phyloP scores from a whole-genome alignment of 2,888 invertebrate species.

The Scotopteryx bipunctaria region DNA sequence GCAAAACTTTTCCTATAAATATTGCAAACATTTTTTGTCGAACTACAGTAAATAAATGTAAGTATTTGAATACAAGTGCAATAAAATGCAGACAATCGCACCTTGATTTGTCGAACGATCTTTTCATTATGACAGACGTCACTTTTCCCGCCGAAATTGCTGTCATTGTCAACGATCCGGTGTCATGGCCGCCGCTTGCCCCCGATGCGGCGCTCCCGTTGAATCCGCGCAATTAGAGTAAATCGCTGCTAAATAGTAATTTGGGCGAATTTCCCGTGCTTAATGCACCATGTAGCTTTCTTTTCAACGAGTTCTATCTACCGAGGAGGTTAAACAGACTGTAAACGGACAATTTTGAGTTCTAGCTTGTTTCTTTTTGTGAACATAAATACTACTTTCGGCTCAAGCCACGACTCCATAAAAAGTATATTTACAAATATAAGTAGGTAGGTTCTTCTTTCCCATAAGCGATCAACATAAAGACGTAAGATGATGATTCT shows the following conservation, averaged over 20 bases:
- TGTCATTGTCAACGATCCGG: conserved; percentile 61
- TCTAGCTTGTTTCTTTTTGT: background rate
- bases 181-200: conserved; percentile 57
- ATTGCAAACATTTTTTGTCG: conserved; percentile 11
- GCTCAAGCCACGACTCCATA: too few species aligned
- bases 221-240: conserved; percentile 74
- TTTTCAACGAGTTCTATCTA: conserved; percentile 67
- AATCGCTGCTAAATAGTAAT: conserved; percentile 75
- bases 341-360: conserved; percentile 47
- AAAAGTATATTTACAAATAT: too few species aligned
- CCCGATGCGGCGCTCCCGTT: conserved; percentile 64
- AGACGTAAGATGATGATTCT: too few species aligned
- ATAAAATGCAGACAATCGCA: conserved; percentile 11
- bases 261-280: conserved; percentile 72
- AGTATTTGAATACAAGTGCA: too few species aligned
- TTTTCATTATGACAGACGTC: conserved; percentile 26
- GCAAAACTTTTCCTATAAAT: conserved; percentile 11
- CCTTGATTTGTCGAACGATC: conserved; percentile 22
- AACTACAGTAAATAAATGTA: too few species aligned
- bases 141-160: conserved; percentile 63
- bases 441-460: too few species aligned
- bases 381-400: too few species aligned
- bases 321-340: conserved; percentile 75
- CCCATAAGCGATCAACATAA: too few species aligned
- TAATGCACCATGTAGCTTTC: conserved; percentile 76